These are phyloP conservation scores for Acanthisitta chloris DNA, from an alignment of 2,113 vertebrate genomes.

Conservation along the genomic window DNA sequence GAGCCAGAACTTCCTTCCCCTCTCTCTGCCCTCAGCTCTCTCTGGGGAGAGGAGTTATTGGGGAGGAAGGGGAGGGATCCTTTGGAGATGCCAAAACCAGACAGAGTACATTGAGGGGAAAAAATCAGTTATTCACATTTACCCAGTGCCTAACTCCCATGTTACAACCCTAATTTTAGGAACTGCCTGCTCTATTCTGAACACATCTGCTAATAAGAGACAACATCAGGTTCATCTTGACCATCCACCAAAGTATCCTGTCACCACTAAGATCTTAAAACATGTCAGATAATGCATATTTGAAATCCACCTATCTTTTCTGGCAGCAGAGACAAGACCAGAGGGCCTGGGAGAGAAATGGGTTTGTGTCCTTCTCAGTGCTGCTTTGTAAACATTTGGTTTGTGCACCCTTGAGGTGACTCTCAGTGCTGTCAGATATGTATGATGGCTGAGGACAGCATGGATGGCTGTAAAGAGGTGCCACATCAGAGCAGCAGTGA, in stretches of 20 bases:
- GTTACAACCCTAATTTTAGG: neutral
- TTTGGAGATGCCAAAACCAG: neutral
- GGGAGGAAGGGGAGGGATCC: neutral
- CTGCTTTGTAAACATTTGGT: neutral
- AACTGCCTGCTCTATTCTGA: neutral
- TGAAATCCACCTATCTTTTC: neutral
- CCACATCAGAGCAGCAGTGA: neutral
- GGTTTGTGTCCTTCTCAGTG: neutral
- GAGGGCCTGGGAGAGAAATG: neutral
- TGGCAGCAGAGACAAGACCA: neutral
- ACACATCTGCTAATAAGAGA: neutral
- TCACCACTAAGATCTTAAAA: neutral
- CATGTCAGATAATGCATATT: neutral
- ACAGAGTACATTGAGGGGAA: accelerated
- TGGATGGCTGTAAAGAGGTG: neutral
- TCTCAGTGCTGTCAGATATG: neutral
- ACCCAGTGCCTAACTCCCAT: neutral
- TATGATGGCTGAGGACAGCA: neutral
- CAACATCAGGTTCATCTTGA: neutral
- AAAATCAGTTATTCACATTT: neutral
- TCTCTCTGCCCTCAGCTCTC: neutral
- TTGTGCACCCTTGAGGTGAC: neutral
- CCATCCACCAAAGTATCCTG: neutral
- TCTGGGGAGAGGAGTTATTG: neutral
- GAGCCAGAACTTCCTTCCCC: neutral